Percentiles rank a stretch among this genome's conserved stretches.
Conservation (phyloP, 2,888 invertebrate genomes). For the Ophion obscuratus region DNA sequence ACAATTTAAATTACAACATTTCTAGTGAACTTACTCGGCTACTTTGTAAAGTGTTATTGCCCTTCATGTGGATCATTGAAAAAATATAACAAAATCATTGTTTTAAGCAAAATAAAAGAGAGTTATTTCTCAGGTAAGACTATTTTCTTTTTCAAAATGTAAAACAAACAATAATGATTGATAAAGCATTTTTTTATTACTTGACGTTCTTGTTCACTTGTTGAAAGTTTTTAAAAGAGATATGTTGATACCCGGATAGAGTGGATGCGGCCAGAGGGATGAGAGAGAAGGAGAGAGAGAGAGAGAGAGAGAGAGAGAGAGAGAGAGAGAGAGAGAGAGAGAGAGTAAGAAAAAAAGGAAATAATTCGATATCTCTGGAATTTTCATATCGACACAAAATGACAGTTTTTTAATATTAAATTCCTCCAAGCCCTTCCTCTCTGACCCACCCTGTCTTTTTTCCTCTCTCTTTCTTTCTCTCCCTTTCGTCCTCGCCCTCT, state of each 20-base stretch:
- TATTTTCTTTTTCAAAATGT: neutral
- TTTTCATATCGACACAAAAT: constrained; percentile 83
- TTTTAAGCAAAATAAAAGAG: no score
- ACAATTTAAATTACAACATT: no score
- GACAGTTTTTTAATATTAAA: constrained; percentile 84
- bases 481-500: constrained; percentile 21
- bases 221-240: neutral
- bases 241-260: constrained; percentile 6
- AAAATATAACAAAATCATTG: no score
- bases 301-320: constrained; percentile 67
- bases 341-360: constrained; percentile 68
- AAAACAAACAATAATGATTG: neutral
- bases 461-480: constrained; percentile 21
- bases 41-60: no score
- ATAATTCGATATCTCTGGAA: constrained; percentile 81
- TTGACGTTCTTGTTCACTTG: neutral
- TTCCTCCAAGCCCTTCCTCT: constrained; percentile 72
- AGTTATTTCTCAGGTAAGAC: no score
- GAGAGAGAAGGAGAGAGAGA: constrained; percentile 43
- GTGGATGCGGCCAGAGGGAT: constrained; percentile 49
- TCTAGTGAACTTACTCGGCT: no score
- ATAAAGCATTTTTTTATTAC: neutral
- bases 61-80: no score
- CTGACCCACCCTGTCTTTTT: neutral
- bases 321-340: constrained; percentile 38